phyloP scores from a whole-genome alignment of 2,113 vertebrate genomes.

The Manacus vitellinus region DNA sequence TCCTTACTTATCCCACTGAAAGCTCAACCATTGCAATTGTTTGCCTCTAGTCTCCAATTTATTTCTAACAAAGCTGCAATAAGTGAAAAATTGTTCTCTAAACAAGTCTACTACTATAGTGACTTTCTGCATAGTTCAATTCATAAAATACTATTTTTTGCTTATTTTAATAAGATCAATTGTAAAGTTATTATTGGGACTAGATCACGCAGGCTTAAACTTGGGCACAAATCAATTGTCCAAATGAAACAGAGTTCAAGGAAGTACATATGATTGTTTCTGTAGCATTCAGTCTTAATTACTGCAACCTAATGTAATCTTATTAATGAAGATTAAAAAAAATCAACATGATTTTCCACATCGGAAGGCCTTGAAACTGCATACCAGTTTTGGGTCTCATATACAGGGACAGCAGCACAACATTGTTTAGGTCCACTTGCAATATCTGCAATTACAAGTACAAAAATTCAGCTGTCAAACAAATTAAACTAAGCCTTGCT shows the following conservation, averaged over 20 bases:
- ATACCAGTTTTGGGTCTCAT: background rate
- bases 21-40: background rate
- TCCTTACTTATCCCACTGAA: background rate
- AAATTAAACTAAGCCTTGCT: conserved; percentile 38
- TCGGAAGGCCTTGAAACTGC: background rate
- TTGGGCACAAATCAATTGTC: background rate
- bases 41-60: background rate
- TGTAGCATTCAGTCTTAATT: background rate
- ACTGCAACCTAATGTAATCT: background rate
- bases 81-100: background rate
- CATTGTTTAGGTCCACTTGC: background rate
- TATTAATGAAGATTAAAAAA: background rate
- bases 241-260: background rate
- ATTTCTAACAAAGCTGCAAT: background rate
- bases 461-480: conserved; percentile 29
- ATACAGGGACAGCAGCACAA: background rate
- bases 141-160: background rate
- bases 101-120: background rate
- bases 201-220: background rate
- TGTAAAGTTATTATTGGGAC: background rate
- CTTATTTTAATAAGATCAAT: background rate
- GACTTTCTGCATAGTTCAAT: background rate
- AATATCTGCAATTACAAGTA: conserved; percentile 3
- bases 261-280: background rate
- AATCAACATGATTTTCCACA: background rate